Percentiles rank a stretch among this genome's conserved stretches.
These are phyloP conservation scores for Leptonema lineaticorne DNA, from an alignment of 1,140 invertebrate species.

Conservation along the genomic window DNA sequence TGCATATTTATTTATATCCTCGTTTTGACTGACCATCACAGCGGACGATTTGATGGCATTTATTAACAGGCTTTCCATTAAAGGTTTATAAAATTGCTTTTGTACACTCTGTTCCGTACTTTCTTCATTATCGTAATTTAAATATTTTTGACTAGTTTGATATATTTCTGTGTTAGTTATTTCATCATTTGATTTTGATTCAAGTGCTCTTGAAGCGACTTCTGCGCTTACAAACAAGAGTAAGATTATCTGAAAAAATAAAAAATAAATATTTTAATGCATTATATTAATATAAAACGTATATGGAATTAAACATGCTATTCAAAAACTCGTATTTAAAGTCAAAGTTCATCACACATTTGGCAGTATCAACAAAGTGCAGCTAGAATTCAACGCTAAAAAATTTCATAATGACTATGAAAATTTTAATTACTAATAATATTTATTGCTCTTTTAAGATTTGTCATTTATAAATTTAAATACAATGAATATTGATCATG, in stretches of 20 bases:
- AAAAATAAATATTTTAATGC: neutral
- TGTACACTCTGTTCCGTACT: neutral
- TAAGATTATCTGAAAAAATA: constrained; percentile 18
- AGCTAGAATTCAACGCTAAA: no score
- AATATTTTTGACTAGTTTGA: constrained; percentile 5
- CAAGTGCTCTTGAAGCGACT: neutral
- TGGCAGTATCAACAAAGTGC: no score
- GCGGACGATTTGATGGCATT: constrained; percentile 23
- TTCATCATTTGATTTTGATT: neutral
- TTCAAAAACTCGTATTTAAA: no score
- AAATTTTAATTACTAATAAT: no score
- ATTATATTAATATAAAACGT: no score
- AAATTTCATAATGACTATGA: no score
- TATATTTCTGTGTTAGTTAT: neutral
- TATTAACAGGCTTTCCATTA: constrained; percentile 5
- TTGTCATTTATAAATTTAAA: no score
- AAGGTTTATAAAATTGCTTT: neutral
- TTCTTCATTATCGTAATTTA: neutral
- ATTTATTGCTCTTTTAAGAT: no score
- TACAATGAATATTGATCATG: no score
- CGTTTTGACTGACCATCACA: constrained; percentile 2
- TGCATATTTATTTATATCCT: constrained; percentile 4
- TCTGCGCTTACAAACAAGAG: neutral
- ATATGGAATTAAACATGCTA: no score
- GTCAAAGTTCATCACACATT: no score